These are phyloP conservation scores for Ursus arctos DNA, from an alignment of 2,113 vertebrate genomes.

Conservation along the genomic window DNA sequence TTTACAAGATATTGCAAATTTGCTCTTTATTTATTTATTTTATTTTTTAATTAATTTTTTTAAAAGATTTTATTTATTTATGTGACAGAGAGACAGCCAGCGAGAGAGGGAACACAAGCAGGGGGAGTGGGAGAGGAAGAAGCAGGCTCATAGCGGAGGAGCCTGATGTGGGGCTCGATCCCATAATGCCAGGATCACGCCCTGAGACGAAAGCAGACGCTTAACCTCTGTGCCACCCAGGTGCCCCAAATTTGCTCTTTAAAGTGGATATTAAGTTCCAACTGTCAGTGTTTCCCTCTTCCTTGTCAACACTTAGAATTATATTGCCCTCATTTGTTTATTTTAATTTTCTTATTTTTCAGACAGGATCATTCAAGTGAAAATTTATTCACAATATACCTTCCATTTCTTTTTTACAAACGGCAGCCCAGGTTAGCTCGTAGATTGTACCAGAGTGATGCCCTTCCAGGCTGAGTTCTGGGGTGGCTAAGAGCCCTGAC, in stretches of 20 bases:
- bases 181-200: too few relatives aligned
- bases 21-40: neutral
- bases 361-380: neutral
- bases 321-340: neutral
- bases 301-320: neutral
- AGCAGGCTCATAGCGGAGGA: too few relatives aligned
- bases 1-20: neutral
- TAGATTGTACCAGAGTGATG: neutral
- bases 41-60: too few relatives aligned
- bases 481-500: neutral
- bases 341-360: neutral
- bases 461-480: neutral
- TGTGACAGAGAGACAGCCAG: too few relatives aligned
- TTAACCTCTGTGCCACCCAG: too few relatives aligned
- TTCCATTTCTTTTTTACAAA: neutral
- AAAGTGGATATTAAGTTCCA: neutral
- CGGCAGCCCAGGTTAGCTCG: neutral
- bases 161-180: too few relatives aligned
- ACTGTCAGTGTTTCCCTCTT: neutral
- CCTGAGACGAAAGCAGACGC: too few relatives aligned
- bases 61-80: too few relatives aligned
- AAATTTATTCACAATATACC: neutral
- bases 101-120: too few relatives aligned
- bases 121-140: too few relatives aligned
- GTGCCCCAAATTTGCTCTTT: neutral